These are phyloP conservation scores for Lamprotornis superbus DNA, from an alignment of 2,113 vertebrate genomes.

Conservation along the genomic window DNA sequence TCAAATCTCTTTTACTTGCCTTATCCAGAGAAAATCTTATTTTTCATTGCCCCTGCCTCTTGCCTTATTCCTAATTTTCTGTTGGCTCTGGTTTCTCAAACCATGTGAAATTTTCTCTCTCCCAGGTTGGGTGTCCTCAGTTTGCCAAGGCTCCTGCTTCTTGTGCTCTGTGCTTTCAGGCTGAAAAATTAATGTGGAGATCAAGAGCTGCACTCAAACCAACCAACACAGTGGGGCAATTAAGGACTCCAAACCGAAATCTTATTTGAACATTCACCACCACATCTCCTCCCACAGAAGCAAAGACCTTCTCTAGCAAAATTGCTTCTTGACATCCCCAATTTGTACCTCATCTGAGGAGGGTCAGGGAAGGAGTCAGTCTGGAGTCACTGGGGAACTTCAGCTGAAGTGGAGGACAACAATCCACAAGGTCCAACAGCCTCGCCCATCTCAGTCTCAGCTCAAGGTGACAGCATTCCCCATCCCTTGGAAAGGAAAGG, in stretches of 20 bases:
- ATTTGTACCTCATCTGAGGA: not conserved
- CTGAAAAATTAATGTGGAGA: not conserved
- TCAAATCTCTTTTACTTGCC: not conserved
- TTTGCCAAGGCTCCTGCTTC: not conserved
- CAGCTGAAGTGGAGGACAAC: not conserved
- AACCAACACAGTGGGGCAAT: fast-evolving
- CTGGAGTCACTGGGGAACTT: not conserved
- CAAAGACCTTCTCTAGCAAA: not conserved
- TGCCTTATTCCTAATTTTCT: not conserved
- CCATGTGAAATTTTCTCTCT: not conserved
- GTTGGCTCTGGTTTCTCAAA: not conserved
- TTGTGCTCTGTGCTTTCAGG: not conserved
- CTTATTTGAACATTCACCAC: not conserved
- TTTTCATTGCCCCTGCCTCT: not conserved
- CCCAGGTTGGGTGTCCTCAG: not conserved
- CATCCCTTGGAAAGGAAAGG: not conserved
- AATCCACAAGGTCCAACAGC: not conserved
- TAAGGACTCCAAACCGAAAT: not conserved
- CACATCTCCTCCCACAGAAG: not conserved
- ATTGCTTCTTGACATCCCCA: not conserved
- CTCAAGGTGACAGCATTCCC: not conserved
- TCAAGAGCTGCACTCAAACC: not conserved
- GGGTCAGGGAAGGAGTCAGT: not conserved
- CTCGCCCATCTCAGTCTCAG: not conserved
- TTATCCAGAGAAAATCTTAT: not conserved